Percentiles rank a stretch among this genome's conserved stretches.
These are phyloP conservation scores for Chloroclystis v-ata DNA, from an alignment of 2,888 invertebrate species.

Conservation along the genomic window DNA sequence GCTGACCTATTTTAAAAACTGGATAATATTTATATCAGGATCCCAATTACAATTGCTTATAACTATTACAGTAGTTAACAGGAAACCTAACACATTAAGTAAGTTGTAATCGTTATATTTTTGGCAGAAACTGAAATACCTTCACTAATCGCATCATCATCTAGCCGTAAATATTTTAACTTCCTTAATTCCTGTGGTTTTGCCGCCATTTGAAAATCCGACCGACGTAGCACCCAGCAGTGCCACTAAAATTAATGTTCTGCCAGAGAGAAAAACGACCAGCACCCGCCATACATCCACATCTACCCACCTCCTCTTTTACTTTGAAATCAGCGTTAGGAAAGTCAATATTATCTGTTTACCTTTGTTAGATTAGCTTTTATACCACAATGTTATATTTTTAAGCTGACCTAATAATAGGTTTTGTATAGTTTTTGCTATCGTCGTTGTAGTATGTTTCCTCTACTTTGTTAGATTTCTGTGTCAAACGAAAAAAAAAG, in stretches of 20 bases:
- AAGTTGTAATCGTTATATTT: no score
- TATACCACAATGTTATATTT: no score
- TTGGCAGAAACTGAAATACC: no score
- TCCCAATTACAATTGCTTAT: no score
- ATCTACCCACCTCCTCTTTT: conserved; percentile 40
- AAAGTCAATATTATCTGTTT: conserved; percentile 10
- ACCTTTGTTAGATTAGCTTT: background rate
- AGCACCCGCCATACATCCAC: conserved; percentile 48
- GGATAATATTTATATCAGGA: no score
- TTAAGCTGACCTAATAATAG: no score
- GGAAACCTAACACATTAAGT: conserved; percentile 3
- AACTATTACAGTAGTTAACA: no score
- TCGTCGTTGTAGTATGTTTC: no score
- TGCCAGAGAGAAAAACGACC: conserved; percentile 75
- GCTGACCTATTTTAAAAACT: no score
- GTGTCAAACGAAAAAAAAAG: no score
- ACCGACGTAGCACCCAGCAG: conserved; percentile 56
- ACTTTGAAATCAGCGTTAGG: conserved; percentile 46
- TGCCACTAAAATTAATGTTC: conserved; percentile 75
- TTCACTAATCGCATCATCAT: conserved; percentile 6
- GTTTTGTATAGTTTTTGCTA: no score
- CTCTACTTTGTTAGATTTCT: no score
- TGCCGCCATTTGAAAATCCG: conserved; percentile 66
- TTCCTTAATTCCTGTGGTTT: conserved; percentile 57
- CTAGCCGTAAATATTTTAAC: conserved; percentile 43